Evolutionary conservation across 2,888 invertebrate genomes (phyloP).

Genomic region (Parapristionchus giblindavisi): DNA sequence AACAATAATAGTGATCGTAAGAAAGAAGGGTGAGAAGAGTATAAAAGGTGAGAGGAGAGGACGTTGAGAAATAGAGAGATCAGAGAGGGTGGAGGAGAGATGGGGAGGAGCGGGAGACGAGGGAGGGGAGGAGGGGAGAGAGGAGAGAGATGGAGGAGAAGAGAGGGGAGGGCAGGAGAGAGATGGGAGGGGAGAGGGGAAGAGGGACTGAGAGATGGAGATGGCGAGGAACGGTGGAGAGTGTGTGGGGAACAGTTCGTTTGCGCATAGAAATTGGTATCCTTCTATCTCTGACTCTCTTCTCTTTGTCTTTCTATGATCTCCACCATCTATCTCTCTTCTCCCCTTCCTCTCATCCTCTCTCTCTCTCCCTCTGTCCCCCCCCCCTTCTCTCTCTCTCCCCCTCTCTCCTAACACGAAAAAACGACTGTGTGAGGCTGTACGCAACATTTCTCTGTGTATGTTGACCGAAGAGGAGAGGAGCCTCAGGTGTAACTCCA

Average conservation of each 20-base stretch:
- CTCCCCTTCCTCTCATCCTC: too few species aligned
- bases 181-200: background rate
- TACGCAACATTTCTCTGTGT: too few species aligned
- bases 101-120: slow-evolving; percentile 2
- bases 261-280: background rate
- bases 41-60: background rate
- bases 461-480: too few species aligned
- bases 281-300: too few species aligned
- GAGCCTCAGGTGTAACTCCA: too few species aligned
- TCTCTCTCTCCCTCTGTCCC: too few species aligned
- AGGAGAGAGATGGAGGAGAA: background rate
- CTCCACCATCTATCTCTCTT: too few species aligned
- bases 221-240: background rate
- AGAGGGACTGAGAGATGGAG: background rate
- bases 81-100: background rate
- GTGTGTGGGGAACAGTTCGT: background rate
- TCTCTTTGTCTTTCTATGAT: too few species aligned
- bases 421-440: too few species aligned
- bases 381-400: too few species aligned
- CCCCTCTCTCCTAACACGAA: too few species aligned
- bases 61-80: background rate
- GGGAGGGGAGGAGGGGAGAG: background rate
- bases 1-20: too few species aligned
- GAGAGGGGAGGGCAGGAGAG: background rate
- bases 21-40: background rate